These are phyloP conservation scores for Chaetodon trifasciatus DNA, from an alignment of 2,797 vertebrate species.

Conservation along the genomic window DNA sequence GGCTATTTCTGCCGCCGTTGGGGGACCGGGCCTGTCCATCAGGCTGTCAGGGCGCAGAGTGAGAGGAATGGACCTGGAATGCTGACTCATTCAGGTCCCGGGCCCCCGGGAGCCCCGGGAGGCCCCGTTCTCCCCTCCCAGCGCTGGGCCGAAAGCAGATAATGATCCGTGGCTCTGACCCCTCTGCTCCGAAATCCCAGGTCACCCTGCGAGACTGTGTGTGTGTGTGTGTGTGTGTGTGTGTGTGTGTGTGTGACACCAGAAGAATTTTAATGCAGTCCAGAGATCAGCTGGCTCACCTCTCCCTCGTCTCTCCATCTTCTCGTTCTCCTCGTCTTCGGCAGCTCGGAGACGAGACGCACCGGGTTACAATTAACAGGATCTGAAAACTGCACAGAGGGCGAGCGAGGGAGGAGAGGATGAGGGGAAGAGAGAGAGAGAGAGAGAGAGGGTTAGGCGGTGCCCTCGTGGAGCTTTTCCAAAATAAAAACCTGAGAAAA, in stretches of 20 bases:
- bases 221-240: conserved; percentile 25
- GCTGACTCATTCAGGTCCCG: conserved; percentile 79
- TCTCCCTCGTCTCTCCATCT: conserved; percentile 21
- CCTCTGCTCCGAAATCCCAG: conserved; percentile 49
- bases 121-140: conserved; percentile 38
- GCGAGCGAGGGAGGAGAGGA: conserved; percentile 28
- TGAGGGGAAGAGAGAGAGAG: conserved; percentile 29
- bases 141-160: conserved; percentile 63
- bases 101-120: conserved; percentile 53
- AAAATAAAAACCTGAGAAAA: conserved; percentile 65
- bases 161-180: conserved; percentile 80
- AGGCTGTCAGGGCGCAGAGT: conserved; percentile 73
- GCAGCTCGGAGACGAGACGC: conserved; percentile 48
- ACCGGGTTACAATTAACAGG: conserved; percentile 64
- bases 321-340: conserved; percentile 16
- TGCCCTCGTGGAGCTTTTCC: conserved; percentile 46
- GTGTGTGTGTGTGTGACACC: conserved; percentile 33
- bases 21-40: conserved; percentile 58
- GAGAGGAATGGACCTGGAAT: conserved; percentile 75
- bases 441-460: conserved; percentile 29
- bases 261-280: conserved; percentile 81
- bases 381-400: conserved; percentile 30
- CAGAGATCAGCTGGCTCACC: conserved; percentile 76
- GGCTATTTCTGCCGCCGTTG: conserved; percentile 48
- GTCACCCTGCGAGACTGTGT: conserved; percentile 59